These are phyloP conservation scores for Adoxophyes honmai DNA, from an alignment of 1,140 invertebrate species.

Conservation along the genomic window DNA sequence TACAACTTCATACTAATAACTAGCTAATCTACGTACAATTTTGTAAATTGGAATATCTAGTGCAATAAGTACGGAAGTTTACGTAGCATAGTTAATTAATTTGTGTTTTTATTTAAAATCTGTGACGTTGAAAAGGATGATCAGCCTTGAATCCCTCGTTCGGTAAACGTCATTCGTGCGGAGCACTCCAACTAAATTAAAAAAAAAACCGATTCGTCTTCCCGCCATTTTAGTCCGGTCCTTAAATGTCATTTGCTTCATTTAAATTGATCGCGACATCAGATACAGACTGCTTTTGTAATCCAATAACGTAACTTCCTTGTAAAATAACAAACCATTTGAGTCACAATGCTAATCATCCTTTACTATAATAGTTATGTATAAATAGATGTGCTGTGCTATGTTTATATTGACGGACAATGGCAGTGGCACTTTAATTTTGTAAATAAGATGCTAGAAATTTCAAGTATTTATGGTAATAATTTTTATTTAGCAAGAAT, in stretches of 20 bases:
- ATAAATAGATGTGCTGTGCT: neutral
- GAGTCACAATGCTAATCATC: neutral
- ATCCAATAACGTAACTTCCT: neutral
- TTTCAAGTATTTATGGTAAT: too few relatives aligned
- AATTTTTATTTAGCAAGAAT: too few relatives aligned
- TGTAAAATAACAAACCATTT: neutral
- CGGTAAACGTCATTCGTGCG: too few relatives aligned
- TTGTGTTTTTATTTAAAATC: conserved; percentile 1
- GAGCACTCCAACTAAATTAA: too few relatives aligned
- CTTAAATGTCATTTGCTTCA: neutral
- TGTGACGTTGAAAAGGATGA: conserved; percentile 7
- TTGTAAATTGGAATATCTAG: conserved; percentile 5
- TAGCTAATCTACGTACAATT: too few relatives aligned
- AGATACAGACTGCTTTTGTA: neutral
- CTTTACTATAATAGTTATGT: neutral
- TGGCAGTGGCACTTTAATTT: neutral
- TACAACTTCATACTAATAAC: too few relatives aligned
- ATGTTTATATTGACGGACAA: neutral
- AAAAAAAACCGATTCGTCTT: too few relatives aligned
- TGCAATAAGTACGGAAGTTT: neutral
- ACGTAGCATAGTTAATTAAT: neutral
- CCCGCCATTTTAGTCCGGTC: too few relatives aligned
- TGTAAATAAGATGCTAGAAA: too few relatives aligned
- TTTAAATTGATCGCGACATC: neutral
- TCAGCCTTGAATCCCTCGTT: too few relatives aligned